phyloP scores from a whole-genome alignment of 1,140 invertebrate genomes.

The Halotydeus destructor region DNA sequence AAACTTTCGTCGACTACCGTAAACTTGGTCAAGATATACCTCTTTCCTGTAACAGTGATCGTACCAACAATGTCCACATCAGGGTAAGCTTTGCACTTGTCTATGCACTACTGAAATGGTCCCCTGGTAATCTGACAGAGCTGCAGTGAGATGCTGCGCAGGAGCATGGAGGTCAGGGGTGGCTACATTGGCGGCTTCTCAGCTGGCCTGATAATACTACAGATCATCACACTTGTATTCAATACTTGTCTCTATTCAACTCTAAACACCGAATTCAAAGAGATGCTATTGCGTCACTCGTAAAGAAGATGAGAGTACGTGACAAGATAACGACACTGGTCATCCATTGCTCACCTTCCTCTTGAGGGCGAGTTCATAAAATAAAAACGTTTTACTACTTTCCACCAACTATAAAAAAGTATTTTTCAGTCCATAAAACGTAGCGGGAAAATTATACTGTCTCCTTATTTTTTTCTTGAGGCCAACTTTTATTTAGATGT shows the following conservation, averaged over 20 bases:
- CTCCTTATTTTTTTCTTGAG: too few relatives aligned
- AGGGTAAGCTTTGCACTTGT: slow-evolving; percentile 13
- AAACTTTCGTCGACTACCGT: slow-evolving; percentile 17
- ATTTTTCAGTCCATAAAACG: too few relatives aligned
- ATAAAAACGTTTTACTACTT: too few relatives aligned
- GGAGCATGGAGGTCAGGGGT: slow-evolving; percentile 18
- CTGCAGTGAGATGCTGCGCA: slow-evolving; percentile 19
- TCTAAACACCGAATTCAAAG: too few relatives aligned
- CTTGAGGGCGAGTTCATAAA: too few relatives aligned
- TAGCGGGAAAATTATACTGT: too few relatives aligned
- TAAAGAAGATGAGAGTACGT: too few relatives aligned
- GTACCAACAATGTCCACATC: slow-evolving; percentile 20
- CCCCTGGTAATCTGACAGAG: slow-evolving; percentile 14
- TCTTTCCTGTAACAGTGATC: slow-evolving; percentile 16
- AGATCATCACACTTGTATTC: slow-evolving; percentile 12
- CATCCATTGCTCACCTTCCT: too few relatives aligned
- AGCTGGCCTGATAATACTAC: slow-evolving; percentile 15
- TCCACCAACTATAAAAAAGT: too few relatives aligned
- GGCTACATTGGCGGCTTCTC: slow-evolving; percentile 18
- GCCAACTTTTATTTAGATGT: too few relatives aligned
- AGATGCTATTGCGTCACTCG: too few relatives aligned
- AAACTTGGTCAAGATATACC: slow-evolving; percentile 14
- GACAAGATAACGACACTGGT: too few relatives aligned
- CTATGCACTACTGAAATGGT: background rate
- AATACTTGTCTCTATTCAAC: slow-evolving; percentile 6